A percentile compares a stretch with the other conserved stretches of the same genome.
phyloP scores from a whole-genome alignment of 1,140 invertebrate genomes.

The Pachyrhynchus sulphureomaculatus region DNA sequence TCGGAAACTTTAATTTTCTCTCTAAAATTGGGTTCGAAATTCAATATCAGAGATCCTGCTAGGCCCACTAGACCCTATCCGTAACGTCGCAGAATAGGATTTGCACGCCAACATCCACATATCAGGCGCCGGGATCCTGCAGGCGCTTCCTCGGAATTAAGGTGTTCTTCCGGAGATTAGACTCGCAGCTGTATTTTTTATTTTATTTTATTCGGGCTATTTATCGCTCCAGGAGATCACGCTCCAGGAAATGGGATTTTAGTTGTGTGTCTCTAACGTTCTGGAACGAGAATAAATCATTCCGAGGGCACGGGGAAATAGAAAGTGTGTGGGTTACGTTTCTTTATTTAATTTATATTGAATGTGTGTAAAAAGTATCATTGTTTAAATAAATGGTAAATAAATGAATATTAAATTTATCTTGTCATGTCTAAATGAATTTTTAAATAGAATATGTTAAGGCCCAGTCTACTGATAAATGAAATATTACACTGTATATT shows the following conservation, averaged over 20 bases:
- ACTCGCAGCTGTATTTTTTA: constrained; percentile 41
- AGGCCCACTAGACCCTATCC: not conserved
- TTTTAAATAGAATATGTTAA: no score
- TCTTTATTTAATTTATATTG: not conserved
- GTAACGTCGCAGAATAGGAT: constrained; percentile 8
- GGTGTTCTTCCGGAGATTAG: constrained; percentile 43
- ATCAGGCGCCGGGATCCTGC: constrained; percentile 37
- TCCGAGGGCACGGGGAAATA: not conserved
- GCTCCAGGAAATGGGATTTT: constrained; percentile 40
- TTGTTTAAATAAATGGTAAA: no score
- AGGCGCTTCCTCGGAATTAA: constrained; percentile 38
- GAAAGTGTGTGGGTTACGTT: not conserved
- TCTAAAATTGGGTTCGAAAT: not conserved
- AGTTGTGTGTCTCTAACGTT: constrained; percentile 23
- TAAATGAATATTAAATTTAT: no score
- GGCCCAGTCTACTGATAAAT: no score
- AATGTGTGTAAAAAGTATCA: no score
- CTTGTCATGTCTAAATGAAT: no score
- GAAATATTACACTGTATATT: no score
- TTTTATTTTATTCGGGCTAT: constrained; percentile 41
- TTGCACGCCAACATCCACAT: constrained; percentile 36
- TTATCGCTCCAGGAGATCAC: constrained; percentile 36
- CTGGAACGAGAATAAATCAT: constrained; percentile 10
- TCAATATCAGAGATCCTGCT: constrained; percentile 2
- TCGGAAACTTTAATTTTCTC: not conserved